Conservation (phyloP, 2,888 invertebrate genomes). For the Lepidochrysops patricia region DNA sequence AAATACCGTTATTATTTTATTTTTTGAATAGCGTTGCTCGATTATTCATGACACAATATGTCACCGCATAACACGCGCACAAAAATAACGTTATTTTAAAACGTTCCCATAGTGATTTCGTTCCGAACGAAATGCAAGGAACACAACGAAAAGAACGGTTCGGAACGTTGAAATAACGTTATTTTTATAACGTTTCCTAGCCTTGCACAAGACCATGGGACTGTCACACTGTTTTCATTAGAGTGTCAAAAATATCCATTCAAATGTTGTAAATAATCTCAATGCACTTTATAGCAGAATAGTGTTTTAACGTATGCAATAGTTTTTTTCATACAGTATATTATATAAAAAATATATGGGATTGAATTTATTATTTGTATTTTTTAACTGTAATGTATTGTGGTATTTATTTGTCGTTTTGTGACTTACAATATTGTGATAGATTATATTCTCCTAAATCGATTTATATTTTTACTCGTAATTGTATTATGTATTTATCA, state of each 20-base stretch:
- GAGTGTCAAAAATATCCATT: conserved; percentile 11
- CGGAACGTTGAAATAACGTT: too few relatives aligned
- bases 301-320: conserved; percentile 20
- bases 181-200: too few relatives aligned
- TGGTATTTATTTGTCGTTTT: conserved; percentile 6
- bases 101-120: too few relatives aligned
- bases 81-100: too few relatives aligned
- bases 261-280: conserved; percentile 11
- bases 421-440: conserved; percentile 2
- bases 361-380: conserved; percentile 13
- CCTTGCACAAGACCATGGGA: neutral
- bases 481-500: conserved; percentile 1
- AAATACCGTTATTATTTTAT: too few relatives aligned
- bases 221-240: neutral
- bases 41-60: too few relatives aligned
- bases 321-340: conserved; percentile 17
- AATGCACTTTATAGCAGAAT: conserved; percentile 11
- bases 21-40: too few relatives aligned
- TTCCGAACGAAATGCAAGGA: too few relatives aligned
- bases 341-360: conserved; percentile 10
- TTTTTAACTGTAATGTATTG: conserved; percentile 17
- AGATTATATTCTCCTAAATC: neutral
- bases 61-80: too few relatives aligned
- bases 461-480: conserved; percentile 6
- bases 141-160: too few relatives aligned